These are phyloP conservation scores for Drosophila lacicola DNA, from an alignment of 2,888 invertebrate species.

Conservation along the genomic window DNA sequence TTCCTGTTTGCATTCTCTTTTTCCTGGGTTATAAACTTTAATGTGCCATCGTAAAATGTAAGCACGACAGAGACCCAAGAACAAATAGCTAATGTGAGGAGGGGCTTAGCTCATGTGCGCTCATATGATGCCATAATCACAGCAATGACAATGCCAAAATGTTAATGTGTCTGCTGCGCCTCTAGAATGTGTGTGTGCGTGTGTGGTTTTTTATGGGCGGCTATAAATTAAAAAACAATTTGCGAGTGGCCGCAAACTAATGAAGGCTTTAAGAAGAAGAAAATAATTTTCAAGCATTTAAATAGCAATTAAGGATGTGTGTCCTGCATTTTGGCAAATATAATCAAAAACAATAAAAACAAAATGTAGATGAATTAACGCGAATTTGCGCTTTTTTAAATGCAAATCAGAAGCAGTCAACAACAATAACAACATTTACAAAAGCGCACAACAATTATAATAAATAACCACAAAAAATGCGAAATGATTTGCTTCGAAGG, in stretches of 20 bases:
- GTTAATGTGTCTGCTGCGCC: conserved; percentile 41
- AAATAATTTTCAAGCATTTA: conserved; percentile 66
- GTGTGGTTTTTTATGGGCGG: conserved; percentile 53
- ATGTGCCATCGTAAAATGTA: conserved; percentile 67
- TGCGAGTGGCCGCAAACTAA: conserved; percentile 22
- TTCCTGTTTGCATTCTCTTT: conserved; percentile 14
- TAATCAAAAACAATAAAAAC: conserved; percentile 27
- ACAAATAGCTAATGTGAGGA: conserved; percentile 36
- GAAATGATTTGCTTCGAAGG: conserved; percentile 57
- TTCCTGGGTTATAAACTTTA: conserved; percentile 65
- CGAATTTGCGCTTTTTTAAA: conserved; percentile 71
- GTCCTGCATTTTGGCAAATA: conserved; percentile 6
- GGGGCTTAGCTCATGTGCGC: conserved; percentile 18
- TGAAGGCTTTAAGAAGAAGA: conserved; percentile 20
- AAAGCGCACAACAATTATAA: conserved; percentile 67
- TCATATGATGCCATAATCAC: conserved; percentile 61
- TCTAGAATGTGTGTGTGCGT: background rate
- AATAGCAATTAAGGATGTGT: conserved; percentile 62
- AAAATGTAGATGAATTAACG: conserved; percentile 54
- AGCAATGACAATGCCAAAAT: conserved; percentile 65
- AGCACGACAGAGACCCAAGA: conserved; percentile 28
- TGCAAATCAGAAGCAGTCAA: conserved; percentile 62
- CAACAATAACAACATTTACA: conserved; percentile 39
- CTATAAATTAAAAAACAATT: conserved; percentile 77
- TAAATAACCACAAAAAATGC: conserved; percentile 67